Evolutionary conservation across 2,888 invertebrate species (phyloP).

Genomic region (Entomobrya multifasciata): DNA sequence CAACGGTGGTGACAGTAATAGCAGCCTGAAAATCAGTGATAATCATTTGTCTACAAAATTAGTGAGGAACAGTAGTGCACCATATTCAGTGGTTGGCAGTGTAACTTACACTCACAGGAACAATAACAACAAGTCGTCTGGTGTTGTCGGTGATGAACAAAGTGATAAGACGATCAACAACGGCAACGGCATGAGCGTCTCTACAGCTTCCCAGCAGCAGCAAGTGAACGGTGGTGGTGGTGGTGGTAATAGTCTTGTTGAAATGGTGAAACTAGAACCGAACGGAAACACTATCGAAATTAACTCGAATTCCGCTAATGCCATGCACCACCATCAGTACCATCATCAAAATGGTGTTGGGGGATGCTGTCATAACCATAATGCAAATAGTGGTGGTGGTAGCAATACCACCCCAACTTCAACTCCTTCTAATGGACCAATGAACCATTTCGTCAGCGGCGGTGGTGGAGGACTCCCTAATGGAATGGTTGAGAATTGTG

Average conservation of each 20-base stretch:
- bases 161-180: constrained; percentile 32
- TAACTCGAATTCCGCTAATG: constrained; percentile 40
- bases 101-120: constrained; percentile 3
- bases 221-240: constrained; percentile 63
- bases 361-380: constrained; percentile 36
- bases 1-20: constrained; percentile 25
- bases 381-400: no score
- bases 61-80: constrained; percentile 74
- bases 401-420: no score
- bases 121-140: not conserved
- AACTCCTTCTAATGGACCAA: constrained; percentile 56
- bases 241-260: constrained; percentile 63
- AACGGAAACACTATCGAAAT: constrained; percentile 77
- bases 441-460: no score
- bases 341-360: constrained; percentile 59
- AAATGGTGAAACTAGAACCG: constrained; percentile 70
- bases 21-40: constrained; percentile 77
- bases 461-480: constrained; percentile 39
- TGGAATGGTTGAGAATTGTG: constrained; percentile 64
- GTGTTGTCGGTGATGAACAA: constrained; percentile 45
- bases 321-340: constrained; percentile 27
- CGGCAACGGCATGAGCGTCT: constrained; percentile 67
- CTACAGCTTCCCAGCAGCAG: not conserved
- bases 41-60: constrained; percentile 79
- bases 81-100: constrained; percentile 67